Evolutionary conservation across 92 coral and sea anemone genomes (phyloP), one percentile per base, ranked within the genome.

Genomic region (Umimayanthus chanpuru): DNA sequence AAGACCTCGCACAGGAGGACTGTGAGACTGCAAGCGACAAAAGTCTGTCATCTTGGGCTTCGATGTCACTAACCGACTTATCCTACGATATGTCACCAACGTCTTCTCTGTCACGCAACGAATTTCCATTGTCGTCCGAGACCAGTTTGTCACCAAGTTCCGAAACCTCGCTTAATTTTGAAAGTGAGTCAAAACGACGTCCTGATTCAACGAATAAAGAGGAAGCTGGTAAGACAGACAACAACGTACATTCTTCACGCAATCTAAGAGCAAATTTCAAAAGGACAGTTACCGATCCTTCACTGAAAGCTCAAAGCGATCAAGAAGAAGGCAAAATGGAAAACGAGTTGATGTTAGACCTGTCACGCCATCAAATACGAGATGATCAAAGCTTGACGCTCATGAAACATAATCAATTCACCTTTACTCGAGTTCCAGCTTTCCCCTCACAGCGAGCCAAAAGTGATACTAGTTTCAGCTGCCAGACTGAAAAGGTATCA

Each of bases 381-480:
- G 87, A 83, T 70, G 87, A 71, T 83, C 87, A 83, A 70, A 47
- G 67, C n/a, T 26, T 83, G 21, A 49, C 76, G 5, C 55, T 68
- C 39, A 71, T 70, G 78, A 68, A 83, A 30, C 70, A 70, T 21
- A 49, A 66, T 28, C 53, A 55, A 30, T 44, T 72, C 16, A 9
- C 86, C 64, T 44, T 71, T 12, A 82, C 53, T 83, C 77, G 65
- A 29, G 66, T 49, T 4, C 47, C 77, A 40, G 43, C 56, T 18
- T 83, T 83, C 21, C 36, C 87, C 10, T 39, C 74, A 28, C 87
- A 73, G 21, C 74, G 79, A 44, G 87, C 87, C 21, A 83, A 83
- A 72, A 83, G 87, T 40, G 87, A 83, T 58, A 83, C 87, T 23
- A 83, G 67, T 16, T 83, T 83, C 64, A 47, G 78, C 87, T 55